Evolutionary conservation across 2,797 vertebrate genomes (phyloP).

Genomic region (Columba guinea): DNA sequence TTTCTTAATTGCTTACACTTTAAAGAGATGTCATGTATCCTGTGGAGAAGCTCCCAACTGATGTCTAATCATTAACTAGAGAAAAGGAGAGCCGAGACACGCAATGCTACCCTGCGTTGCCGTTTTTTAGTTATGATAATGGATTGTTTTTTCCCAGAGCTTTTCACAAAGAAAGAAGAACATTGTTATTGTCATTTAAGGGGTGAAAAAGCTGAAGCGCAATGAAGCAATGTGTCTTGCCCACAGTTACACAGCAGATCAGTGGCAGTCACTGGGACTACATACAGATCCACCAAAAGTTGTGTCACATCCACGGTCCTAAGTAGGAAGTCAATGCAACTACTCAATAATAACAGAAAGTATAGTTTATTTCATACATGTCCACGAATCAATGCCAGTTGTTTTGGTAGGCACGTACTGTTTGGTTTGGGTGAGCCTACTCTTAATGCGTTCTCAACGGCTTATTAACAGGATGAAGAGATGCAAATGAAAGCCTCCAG

Average conservation of each 20-base stretch:
- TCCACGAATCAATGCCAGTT: neutral
- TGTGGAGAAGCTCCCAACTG: neutral
- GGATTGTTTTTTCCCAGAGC: neutral
- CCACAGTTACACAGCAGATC: neutral
- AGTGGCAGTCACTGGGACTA: neutral
- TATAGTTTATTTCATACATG: neutral
- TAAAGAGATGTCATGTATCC: neutral
- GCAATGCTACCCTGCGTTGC: neutral
- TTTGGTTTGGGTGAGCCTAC: neutral
- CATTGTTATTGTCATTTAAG: neutral
- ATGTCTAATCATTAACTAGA: neutral
- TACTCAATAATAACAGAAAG: neutral
- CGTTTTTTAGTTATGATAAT: neutral
- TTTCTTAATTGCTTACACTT: neutral
- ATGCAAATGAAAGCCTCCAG: slow-evolving; percentile 1
- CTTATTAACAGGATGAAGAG: neutral
- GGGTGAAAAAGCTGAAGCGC: neutral
- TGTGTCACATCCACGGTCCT: neutral
- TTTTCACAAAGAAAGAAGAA: neutral
- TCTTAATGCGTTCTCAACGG: neutral
- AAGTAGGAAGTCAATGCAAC: neutral
- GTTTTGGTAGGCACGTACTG: neutral
- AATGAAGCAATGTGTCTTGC: neutral
- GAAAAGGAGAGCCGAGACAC: neutral
- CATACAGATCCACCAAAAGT: neutral